phyloP scores from a whole-genome alignment of 2,797 vertebrate genomes.

The Dipus sagitta region DNA sequence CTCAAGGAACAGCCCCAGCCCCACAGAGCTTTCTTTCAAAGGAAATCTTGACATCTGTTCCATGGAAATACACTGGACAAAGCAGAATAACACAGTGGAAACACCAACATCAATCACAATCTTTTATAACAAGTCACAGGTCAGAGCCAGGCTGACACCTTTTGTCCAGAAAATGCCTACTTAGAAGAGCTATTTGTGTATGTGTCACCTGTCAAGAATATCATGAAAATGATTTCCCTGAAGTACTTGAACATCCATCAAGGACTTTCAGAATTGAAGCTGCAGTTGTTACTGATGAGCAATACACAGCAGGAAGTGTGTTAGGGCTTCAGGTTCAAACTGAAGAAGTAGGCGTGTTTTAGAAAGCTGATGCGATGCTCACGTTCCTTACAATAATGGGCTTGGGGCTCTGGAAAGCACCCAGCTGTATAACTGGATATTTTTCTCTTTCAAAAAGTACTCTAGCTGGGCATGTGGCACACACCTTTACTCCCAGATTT shows the following conservation, averaged over 20 bases:
- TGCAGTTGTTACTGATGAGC: neutral
- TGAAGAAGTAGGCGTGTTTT: constrained; percentile 46
- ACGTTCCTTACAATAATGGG: constrained; percentile 41
- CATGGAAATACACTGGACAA: constrained; percentile 19
- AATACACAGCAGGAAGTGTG: constrained; percentile 1
- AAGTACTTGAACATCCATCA: constrained; percentile 32
- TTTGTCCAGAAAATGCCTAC: constrained; percentile 2
- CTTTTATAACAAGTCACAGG: constrained; percentile 28
- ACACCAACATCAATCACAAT: neutral
- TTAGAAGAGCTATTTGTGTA: neutral
- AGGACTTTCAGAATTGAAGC: constrained; percentile 42
- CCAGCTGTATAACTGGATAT: constrained; percentile 29
- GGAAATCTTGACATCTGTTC: constrained; percentile 9
- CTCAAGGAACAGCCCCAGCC: neutral
- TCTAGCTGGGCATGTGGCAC: neutral
- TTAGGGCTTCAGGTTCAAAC: constrained; percentile 60
- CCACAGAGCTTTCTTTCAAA: constrained; percentile 17
- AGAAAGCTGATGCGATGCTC: constrained; percentile 54
- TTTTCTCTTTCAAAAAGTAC: constrained; percentile 55
- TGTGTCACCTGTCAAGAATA: neutral
- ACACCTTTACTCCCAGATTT: too few species aligned
- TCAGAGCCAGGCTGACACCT: neutral
- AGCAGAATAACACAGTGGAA: constrained; percentile 27
- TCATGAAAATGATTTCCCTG: constrained; percentile 53
- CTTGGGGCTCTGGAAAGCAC: constrained; percentile 52